Evolutionary conservation across 2,113 vertebrate genomes (phyloP).

Genomic region (Forbesichthys papilliferus): DNA sequence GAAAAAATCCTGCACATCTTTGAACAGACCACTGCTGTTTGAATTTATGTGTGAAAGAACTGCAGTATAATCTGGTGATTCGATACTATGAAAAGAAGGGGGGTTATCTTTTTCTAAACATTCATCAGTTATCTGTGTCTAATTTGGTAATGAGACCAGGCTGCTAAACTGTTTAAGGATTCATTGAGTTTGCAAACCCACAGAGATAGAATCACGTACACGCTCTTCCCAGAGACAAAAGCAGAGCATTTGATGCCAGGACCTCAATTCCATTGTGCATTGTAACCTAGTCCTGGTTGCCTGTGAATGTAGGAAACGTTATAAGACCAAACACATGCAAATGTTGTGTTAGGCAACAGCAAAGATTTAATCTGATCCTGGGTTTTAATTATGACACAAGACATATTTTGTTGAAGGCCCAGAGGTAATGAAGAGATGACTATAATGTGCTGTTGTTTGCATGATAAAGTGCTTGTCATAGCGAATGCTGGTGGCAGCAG

Average conservation of each 20-base stretch:
- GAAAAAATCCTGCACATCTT: no score
- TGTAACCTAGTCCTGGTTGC: slow-evolving; percentile 23
- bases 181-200: no score
- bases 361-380: slow-evolving; percentile 35
- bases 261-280: slow-evolving; percentile 18
- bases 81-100: not conserved
- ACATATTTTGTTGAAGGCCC: slow-evolving; percentile 26
- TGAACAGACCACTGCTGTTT: no score
- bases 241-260: not conserved
- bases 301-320: slow-evolving; percentile 16
- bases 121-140: not conserved
- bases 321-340: slow-evolving; percentile 17
- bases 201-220: not conserved
- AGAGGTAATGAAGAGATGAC: slow-evolving; percentile 1
- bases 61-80: no score
- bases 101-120: not conserved
- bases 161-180: no score
- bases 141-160: not conserved
- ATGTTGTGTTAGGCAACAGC: slow-evolving; percentile 21
- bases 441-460: not conserved
- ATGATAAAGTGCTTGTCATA: not conserved
- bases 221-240: not conserved
- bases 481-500: not conserved
- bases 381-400: slow-evolving; percentile 26
- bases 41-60: no score